phyloP scores from a whole-genome alignment of 1,140 invertebrate species.

The Neodiprion lecontei region DNA sequence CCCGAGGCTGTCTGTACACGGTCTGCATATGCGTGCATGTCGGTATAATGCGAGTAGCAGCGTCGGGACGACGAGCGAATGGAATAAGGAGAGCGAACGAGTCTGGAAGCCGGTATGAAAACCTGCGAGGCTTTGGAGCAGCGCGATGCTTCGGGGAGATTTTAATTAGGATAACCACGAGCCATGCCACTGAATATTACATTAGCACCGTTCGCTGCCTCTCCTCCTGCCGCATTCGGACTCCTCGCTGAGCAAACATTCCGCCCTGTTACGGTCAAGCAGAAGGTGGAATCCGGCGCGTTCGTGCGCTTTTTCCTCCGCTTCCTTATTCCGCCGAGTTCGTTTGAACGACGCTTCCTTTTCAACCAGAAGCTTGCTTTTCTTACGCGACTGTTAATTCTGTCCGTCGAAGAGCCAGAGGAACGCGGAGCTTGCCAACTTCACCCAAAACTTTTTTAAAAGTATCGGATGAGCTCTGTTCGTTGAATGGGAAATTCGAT shows the following conservation, averaged over 20 bases:
- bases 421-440: neutral
- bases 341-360: too few species aligned
- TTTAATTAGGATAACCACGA: slow-evolving; percentile 47
- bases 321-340: too few species aligned
- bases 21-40: neutral
- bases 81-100: too few species aligned
- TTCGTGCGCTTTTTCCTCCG: neutral
- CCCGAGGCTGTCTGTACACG: too few species aligned
- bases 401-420: neutral
- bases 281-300: neutral
- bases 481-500: too few species aligned
- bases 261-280: neutral
- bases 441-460: neutral
- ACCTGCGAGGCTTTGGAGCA: neutral
- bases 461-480: too few species aligned
- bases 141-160: slow-evolving; percentile 33
- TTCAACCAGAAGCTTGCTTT: neutral
- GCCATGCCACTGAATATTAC: slow-evolving; percentile 37
- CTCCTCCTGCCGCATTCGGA: neutral
- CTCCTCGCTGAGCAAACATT: slow-evolving; percentile 7
- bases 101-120: neutral
- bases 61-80: too few species aligned
- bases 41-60: neutral
- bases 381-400: neutral
- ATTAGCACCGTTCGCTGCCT: slow-evolving; percentile 28